Evolutionary conservation across 64 coral and sea anemone genomes (phyloP).

Genomic region (Astreopora myriophthalma): DNA sequence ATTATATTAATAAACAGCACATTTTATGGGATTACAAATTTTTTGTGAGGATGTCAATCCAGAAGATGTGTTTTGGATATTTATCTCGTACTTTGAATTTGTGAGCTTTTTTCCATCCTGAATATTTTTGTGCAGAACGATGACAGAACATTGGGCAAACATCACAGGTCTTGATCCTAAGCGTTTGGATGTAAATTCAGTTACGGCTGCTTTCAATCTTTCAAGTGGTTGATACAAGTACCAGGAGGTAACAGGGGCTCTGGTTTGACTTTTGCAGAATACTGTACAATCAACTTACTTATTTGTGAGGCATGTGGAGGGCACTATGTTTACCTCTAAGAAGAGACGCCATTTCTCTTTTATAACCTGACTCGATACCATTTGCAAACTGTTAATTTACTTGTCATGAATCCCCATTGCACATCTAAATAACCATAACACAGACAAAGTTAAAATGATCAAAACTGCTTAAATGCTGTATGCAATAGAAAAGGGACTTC

Average conservation of each 20-base stretch:
- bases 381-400: no score
- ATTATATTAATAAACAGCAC: background rate
- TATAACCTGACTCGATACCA: no score
- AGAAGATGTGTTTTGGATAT: background rate
- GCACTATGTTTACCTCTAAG: no score
- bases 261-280: no score
- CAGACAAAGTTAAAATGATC: background rate
- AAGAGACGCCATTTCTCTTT: no score
- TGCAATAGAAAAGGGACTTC: background rate
- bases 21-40: background rate
- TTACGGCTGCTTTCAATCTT: no score
- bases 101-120: no score
- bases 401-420: background rate
- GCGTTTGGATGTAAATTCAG: background rate
- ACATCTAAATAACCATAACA: background rate
- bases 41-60: background rate
- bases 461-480: conserved; percentile 16
- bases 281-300: no score
- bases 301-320: no score
- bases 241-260: no score
- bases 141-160: background rate
- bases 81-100: background rate
- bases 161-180: background rate
- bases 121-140: background rate
- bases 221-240: no score